These are phyloP conservation scores for Dipodomys merriami DNA, from an alignment of 2,113 vertebrate species.

Conservation along the genomic window DNA sequence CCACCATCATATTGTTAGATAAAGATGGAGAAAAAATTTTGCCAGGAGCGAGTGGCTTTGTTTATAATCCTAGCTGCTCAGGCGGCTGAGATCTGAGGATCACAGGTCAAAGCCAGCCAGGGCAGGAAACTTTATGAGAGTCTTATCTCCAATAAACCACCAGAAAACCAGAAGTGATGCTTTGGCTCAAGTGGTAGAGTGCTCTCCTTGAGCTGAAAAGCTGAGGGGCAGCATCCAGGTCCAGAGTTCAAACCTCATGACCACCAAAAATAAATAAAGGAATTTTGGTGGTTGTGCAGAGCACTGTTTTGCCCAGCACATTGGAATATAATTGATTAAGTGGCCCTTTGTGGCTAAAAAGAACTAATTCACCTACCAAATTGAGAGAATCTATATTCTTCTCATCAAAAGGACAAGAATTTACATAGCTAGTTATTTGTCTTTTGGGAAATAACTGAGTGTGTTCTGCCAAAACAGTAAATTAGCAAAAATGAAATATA, in stretches of 20 bases:
- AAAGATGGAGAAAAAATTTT: background rate
- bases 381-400: constrained; percentile 58
- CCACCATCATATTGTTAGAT: background rate
- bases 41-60: too few species aligned
- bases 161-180: too few species aligned
- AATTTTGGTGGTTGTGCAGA: constrained; percentile 22
- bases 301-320: constrained; percentile 11
- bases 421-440: constrained; percentile 60
- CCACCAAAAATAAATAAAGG: background rate
- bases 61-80: too few species aligned
- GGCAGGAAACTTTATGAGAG: too few species aligned
- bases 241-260: too few species aligned
- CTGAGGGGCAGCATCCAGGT: too few species aligned
- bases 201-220: too few species aligned
- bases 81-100: too few species aligned
- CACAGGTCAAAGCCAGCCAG: too few species aligned
- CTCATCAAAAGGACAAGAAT: background rate
- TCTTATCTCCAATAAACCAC: too few species aligned
- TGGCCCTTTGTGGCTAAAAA: constrained; percentile 47
- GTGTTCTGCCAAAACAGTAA: constrained; percentile 63
- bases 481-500: constrained; percentile 72
- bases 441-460: constrained; percentile 74
- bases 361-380: constrained; percentile 49
- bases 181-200: too few species aligned
- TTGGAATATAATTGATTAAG: constrained; percentile 64